Base-by-base conservation (phyloP, 2,797 vertebrate genomes). In the Sardinella longiceps region DNA sequence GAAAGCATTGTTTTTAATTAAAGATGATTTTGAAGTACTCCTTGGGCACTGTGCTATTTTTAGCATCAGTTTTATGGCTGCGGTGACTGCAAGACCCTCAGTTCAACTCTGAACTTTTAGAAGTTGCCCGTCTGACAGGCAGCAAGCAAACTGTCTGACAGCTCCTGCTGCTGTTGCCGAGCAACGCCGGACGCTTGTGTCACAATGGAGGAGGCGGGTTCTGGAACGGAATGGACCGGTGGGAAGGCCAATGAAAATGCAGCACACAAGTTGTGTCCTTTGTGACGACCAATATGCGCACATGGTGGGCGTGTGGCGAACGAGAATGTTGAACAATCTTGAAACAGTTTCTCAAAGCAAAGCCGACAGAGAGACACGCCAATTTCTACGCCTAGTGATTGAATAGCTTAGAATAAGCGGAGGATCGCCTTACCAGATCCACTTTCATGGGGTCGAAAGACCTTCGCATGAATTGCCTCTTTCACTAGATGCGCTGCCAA, bases 161-260 rank as follows among this genome's bases (percentile, higher is more conserved):
- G 58, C 51, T 33, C 46, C 53, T 50, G 39, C 51, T 25, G n/a
- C 30, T 2, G 89, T 84, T 83, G 87, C 93, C 77, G 66, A 84
- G 87, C 85, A 86, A 86, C 90, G 80, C 2, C 37, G n/a, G 87
- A 91, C 86, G 89, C 91, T 1, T 70, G 50, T 83, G 80, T 87
- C 87, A 87, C 87, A 82, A 66, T 53, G 63, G 0, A 83, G 23
- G 63, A 12, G 33, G 81, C 30, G 43, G 33, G 50, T 58, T 23
- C 82, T 30, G 11, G 5, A 50, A 43, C 7, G 18, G 20, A 85
- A 88, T 74, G 80, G 84, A 82, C 83, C 80, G 58, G 15, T 4
- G 12, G 7, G 4, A 53, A 1, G 12, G 23, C 87, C 90, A 91
- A 89, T 87, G n/a, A 83, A 45, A 60, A 58, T 10, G 14, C 15